A percentile compares a stretch with the other conserved stretches of the same genome.
phyloP scores from a whole-genome alignment of 92 coral and sea anemone genomes.

The Zoanthus sociatus region DNA sequence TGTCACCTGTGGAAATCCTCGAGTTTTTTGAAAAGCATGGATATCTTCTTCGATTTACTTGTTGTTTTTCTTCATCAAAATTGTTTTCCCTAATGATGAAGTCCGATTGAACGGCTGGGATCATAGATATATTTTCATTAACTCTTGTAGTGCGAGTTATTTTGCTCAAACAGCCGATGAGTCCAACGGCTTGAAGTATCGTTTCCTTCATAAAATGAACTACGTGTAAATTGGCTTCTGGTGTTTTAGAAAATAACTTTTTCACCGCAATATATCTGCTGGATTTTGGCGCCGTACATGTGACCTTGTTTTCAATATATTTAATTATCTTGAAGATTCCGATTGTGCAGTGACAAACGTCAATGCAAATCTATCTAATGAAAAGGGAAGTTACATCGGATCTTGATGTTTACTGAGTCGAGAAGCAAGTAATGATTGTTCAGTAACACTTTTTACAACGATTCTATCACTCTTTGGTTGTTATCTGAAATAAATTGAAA shows the following conservation, averaged over 20 bases:
- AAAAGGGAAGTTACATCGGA: neutral
- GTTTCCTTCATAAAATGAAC: constrained; percentile 30
- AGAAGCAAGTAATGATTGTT: neutral
- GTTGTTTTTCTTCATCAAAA: neutral
- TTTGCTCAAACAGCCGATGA: neutral
- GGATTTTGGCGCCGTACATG: neutral
- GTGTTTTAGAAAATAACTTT: neutral
- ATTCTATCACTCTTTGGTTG: neutral
- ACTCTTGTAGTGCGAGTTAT: neutral
- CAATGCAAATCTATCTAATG: neutral
- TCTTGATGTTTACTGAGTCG: too few relatives aligned
- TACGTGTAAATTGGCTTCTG: neutral
- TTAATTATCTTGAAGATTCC: neutral
- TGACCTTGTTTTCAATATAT: neutral
- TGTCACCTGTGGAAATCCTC: constrained; percentile 65
- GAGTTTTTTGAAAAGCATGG: neutral
- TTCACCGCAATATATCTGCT: neutral
- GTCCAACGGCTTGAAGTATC: neutral
- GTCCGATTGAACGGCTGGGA: constrained; percentile 13
- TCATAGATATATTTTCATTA: constrained; percentile 27
- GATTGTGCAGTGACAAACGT: neutral
- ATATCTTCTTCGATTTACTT: neutral
- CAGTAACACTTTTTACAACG: neutral
- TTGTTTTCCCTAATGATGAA: neutral
- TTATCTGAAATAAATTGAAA: neutral